Base-by-base conservation (phyloP, 2,113 vertebrate genomes). In the Varanus salvator region DNA sequence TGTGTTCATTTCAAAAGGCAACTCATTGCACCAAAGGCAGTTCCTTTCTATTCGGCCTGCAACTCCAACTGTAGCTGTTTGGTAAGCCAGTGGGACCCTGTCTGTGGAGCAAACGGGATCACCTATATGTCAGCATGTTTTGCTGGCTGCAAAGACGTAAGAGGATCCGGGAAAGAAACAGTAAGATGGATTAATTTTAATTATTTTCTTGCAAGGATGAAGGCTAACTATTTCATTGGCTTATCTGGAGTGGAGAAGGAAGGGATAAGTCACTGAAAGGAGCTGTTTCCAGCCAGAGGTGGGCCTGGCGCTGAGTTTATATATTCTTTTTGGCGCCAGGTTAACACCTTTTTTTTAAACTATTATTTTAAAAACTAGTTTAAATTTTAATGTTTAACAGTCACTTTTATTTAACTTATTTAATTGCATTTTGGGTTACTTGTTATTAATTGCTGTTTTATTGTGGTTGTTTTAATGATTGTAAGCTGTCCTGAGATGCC, bases 111-210 rank as follows among this genome's bases (percentile, higher is more conserved):
- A 84, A 98, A 97, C 3, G 97, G 98, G 71, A 90, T 99, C 90
- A 99, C 98, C 0, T 99, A 98, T 0, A 23, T 97, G 23, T 98
- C 98, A 0, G 98, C 98, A 0, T 99, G 98, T 93, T 93, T 98
- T 85, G 98, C 99, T 14, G 98, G 98, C 66, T 99, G 99, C 71
- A 94, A 91, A 12, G 27, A 87, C 76, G 97, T 97, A 1, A 95
- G 87, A 23, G 97, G 97, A 92, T 91, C 84, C 1, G 97, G 97
- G 66, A 98, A 95, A 90, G 91, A 95, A 84, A 97, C 48, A 3
- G 98, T 99, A 97, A 96, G 97, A 1, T 90, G 72, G 64, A 86
- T 15, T 77, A 0, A 74, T 1, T 54, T 64, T 64, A 64, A 64
- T 64, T 91, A 76, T 1, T 54, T 92, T 38, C 0, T 1, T 44